These are phyloP conservation scores for Acanthosepion esculentum DNA, from an alignment of 2,888 invertebrate genomes.

Conservation along the genomic window DNA sequence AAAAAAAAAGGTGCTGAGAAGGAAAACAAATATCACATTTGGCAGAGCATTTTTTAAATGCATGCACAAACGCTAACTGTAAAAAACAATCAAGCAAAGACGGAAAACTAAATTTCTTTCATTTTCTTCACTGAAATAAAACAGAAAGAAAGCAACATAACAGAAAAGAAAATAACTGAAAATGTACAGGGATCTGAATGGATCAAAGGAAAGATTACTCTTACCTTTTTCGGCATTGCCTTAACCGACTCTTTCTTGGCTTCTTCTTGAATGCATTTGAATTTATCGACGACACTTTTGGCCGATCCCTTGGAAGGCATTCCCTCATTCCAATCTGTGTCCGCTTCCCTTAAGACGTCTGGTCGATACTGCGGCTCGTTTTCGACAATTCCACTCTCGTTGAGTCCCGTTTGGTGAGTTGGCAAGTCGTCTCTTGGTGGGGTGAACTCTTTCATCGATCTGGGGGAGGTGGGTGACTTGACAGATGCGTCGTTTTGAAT, in stretches of 20 bases:
- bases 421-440: conserved; percentile 65
- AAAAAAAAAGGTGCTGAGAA: neutral
- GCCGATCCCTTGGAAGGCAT: conserved; percentile 83
- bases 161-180: neutral
- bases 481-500: conserved; percentile 78
- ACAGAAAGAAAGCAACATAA: too few species aligned
- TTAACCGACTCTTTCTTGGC: conserved; percentile 60
- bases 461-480: conserved; percentile 59
- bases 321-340: conserved; percentile 69
- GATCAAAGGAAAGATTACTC: conserved; percentile 33
- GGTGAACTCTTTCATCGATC: conserved; percentile 66
- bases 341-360: conserved; percentile 76
- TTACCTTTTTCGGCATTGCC: conserved; percentile 64
- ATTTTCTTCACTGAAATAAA: too few species aligned
- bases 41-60: neutral
- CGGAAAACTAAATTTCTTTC: too few species aligned
- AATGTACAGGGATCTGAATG: neutral
- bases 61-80: neutral
- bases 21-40: neutral
- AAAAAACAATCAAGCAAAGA: neutral
- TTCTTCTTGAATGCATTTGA: conserved; percentile 84
- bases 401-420: conserved; percentile 59
- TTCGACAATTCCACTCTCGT: conserved; percentile 63
- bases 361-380: conserved; percentile 61
- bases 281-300: conserved; percentile 85